phyloP scores from a whole-genome alignment of 2,888 invertebrate genomes.

The Disparrhopalites patrizii region DNA sequence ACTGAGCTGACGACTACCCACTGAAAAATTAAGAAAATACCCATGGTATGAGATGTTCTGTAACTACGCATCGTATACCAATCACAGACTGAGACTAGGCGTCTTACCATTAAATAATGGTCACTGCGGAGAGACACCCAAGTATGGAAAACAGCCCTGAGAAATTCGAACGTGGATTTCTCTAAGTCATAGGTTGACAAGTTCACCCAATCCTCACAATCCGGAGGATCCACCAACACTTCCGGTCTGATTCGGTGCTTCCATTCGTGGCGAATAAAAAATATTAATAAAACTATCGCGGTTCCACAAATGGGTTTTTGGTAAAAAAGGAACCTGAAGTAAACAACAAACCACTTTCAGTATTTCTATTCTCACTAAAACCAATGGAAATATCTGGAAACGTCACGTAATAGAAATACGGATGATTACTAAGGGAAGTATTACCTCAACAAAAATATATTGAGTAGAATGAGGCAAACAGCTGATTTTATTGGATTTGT shows the following conservation, averaged over 20 bases:
- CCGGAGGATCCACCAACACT: slow-evolving; percentile 45
- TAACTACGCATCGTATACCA: no score
- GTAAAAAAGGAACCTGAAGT: slow-evolving; percentile 38
- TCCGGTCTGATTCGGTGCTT: slow-evolving; percentile 41
- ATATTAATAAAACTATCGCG: slow-evolving; percentile 32
- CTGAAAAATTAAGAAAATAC: slow-evolving; percentile 29
- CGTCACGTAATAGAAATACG: background rate
- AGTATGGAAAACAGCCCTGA: slow-evolving; percentile 26
- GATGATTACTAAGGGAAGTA: no score
- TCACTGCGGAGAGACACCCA: slow-evolving; percentile 35
- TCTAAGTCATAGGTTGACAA: slow-evolving; percentile 41
- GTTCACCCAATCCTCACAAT: slow-evolving; percentile 43
- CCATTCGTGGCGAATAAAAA: slow-evolving; percentile 40
- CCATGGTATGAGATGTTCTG: no score
- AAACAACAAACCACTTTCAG: slow-evolving; percentile 1
- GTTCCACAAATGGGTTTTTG: slow-evolving; percentile 41
- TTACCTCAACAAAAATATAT: slow-evolving; percentile 43
- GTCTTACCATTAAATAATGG: slow-evolving; percentile 40
- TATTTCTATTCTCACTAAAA: background rate
- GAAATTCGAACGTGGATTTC: slow-evolving; percentile 31
- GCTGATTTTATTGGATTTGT: slow-evolving; percentile 39
- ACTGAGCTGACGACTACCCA: slow-evolving; percentile 36
- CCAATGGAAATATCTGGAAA: background rate
- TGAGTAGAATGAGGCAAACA: slow-evolving; percentile 34
- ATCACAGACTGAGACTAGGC: background rate